Base-by-base conservation (phyloP, 2,797 vertebrate species). In the Pangasius sanitwongsei region DNA sequence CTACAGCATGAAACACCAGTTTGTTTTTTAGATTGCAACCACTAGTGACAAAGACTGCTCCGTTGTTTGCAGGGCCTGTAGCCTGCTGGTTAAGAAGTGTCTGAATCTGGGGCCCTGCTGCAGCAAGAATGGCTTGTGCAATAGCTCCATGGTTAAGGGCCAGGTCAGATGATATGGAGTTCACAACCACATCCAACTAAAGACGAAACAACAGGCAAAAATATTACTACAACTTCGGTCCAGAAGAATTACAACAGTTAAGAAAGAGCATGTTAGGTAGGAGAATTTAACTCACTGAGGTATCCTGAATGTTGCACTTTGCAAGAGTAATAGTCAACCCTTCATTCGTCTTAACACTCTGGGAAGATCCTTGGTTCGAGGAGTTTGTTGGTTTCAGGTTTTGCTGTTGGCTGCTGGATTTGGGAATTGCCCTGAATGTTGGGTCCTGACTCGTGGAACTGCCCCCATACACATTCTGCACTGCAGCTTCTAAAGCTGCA, bases 151-250 rank as follows among this genome's bases (percentile, higher is more conserved):
- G 92, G 0, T 89, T 57, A 81, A 99, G 95, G 0, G 0, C 0
- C 44, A 98, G 93, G 87, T 97, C 91, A 28, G 12, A 0, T 37
- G 94, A 83, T 67, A 97, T n/a, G 0, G 95, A 96, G 93, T 97
- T 98, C 80, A 99, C 97, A 0, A 96, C 89, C 57, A 96, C 95
- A 0, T 97, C 96, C 0, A 95, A 96, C 98, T 99, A 92, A 69
- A 78, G 34, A 86, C 61, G 86, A 63, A 37, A 50, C n/a, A 53
- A n/a, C 61, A 48, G 3, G 2, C 4, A 88, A 61, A 87, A 59
- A 50, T 28, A 34, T 70, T 34, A 16, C 31, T 55, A 69, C 20
- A 67, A 44, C 3, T 28, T 48, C 18, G 59, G 5, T 13, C 63
- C 9, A 34, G n/a, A 20, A 34, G 44, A 69, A 69, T 53, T 34